Percentiles rank a stretch among this genome's conserved stretches.
Conservation (phyloP, 2,888 invertebrate genomes). For the Callyntrura guangdongensis region DNA sequence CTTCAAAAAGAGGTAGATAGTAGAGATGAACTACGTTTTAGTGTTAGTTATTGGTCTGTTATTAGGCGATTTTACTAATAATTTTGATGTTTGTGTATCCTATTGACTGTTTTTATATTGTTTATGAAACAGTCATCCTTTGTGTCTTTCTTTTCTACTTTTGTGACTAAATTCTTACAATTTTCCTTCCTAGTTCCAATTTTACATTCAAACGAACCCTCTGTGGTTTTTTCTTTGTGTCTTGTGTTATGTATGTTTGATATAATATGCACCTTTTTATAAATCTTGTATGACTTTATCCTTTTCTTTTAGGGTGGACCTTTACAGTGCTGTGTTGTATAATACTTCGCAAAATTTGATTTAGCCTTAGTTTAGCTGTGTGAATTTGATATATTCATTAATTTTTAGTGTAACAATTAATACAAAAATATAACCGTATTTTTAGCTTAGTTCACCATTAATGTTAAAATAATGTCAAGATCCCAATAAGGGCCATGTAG, state of each 20-base stretch:
- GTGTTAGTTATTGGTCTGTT: too few species aligned
- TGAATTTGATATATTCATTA: not conserved
- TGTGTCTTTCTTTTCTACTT: too few species aligned
- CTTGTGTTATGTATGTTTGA: not conserved
- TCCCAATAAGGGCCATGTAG: slow-evolving; percentile 13
- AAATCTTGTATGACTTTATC: slow-evolving; percentile 20
- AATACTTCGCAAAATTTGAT: not conserved
- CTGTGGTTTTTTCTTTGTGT: not conserved
- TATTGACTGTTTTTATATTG: too few species aligned
- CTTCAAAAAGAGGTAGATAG: too few species aligned
- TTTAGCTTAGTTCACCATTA: not conserved
- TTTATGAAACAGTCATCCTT: too few species aligned
- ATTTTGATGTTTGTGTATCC: too few species aligned
- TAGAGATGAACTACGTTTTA: too few species aligned
- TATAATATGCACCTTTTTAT: not conserved
- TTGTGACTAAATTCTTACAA: not conserved
- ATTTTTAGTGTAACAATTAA: not conserved
- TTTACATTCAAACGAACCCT: too few species aligned
- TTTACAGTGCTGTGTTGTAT: not conserved
- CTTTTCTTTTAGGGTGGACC: slow-evolving; percentile 37
- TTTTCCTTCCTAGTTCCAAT: not conserved
- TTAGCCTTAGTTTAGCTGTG: too few species aligned
- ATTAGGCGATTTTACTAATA: too few species aligned
- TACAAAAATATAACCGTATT: not conserved
- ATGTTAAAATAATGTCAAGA: not conserved